phyloP scores from a whole-genome alignment of 2,888 invertebrate genomes.

The Colostygia pectinataria region DNA sequence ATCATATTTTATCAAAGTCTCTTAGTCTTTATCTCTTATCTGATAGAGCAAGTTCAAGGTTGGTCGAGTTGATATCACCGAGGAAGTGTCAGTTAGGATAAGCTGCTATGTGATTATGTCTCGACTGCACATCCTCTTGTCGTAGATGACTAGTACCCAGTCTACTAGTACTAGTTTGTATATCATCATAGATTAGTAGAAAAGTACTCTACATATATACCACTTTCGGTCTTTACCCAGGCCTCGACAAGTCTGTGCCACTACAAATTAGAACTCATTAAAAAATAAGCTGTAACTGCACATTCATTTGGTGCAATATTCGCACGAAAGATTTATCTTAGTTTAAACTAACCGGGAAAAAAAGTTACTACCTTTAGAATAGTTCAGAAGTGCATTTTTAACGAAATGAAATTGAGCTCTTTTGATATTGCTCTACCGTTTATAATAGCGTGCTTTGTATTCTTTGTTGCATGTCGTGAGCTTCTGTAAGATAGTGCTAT shows the following conservation, averaged over 20 bases:
- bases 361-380: no score
- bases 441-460: neutral
- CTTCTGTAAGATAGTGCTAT: slow-evolving; percentile 1
- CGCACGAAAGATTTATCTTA: no score
- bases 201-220: neutral
- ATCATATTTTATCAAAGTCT: neutral
- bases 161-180: no score
- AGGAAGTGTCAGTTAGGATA: no score
- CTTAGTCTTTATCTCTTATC: slow-evolving; percentile 47
- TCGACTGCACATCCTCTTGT: neutral
- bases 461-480: neutral
- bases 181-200: slow-evolving; percentile 1
- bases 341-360: no score
- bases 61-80: slow-evolving; percentile 55
- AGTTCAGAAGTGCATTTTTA: no score
- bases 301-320: no score
- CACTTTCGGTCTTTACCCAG: slow-evolving; percentile 8
- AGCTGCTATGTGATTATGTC: no score
- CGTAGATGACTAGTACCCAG: no score
- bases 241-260: neutral
- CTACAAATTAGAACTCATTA: neutral
- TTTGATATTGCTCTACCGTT: neutral
- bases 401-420: neutral
- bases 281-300: slow-evolving; percentile 2
- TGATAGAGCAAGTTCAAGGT: slow-evolving; percentile 75